Base-by-base conservation (phyloP, 64 coral and sea anemone genomes). In the Porites australiensis region DNA sequence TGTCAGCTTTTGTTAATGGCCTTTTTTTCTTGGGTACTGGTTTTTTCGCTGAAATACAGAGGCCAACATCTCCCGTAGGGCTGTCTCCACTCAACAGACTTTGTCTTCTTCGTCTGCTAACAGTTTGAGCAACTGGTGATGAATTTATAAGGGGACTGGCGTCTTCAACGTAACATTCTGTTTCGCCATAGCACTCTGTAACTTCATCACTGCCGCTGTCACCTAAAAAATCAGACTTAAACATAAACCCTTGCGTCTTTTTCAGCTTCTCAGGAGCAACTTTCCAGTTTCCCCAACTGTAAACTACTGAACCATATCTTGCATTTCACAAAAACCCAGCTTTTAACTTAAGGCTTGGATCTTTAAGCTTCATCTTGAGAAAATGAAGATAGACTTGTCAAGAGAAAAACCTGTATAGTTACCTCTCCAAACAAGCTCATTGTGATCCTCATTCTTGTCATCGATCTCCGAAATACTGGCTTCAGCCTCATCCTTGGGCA, bases 121-220 rank as follows among this genome's bases (percentile, higher is more conserved):
- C 5, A 62, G 12, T 27, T 81, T 57, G 22, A 44, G 55, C 4
- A 8, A 81, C 55, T 62, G 57, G 8, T 19, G 78, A 23, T 3
- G 78, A 81, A 60, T 13, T 63, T 81, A 44, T 44, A 45, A 58
- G 22, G 43, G 78, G 5, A 62, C 4, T 18, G 37, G 13, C 55
- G 16, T 81, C 78, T 14, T 81, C 55, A 45, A 61, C 78, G 63
- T 71, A 71, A 27, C 68, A 27, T 11, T 71, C 68, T 71, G 20
- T 43, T n/a, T 70, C 66, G 9, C 0, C 19, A 70, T 80, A 80
- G 20, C 52, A 80, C 22, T 61, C 55, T 43, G 77, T 80, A 43
- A 61, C n/a, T 44, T 80, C 53, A 61, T 61, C 57, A 7, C 21
- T 61, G 20, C 13, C 53, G 61, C 14, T 55, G 21, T 80, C 12